Percentiles rank a stretch among this genome's conserved stretches.
phyloP scores from a whole-genome alignment of 1,140 invertebrate species.

The Lasioglossum albipes region DNA sequence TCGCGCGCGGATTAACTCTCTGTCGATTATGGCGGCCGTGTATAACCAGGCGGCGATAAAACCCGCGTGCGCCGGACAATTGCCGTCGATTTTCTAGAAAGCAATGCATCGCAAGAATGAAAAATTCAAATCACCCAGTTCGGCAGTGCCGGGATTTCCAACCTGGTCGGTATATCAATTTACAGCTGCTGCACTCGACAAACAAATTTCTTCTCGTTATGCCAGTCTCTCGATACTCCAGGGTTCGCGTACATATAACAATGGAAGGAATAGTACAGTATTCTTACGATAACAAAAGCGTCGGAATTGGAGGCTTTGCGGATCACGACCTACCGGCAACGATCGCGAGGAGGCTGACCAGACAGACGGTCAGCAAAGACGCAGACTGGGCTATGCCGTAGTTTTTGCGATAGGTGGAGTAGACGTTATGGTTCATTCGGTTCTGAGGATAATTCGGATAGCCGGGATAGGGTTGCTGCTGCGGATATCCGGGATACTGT shows the following conservation, averaged over 20 bases:
- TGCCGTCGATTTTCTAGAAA: too few relatives aligned
- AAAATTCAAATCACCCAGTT: too few relatives aligned
- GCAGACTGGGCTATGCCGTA: background rate
- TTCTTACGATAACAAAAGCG: background rate
- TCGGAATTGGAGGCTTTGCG: too few relatives aligned
- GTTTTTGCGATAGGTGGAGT: conserved; percentile 41
- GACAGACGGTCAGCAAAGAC: conserved; percentile 17
- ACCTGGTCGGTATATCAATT: background rate
- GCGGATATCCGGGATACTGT: conserved; percentile 44
- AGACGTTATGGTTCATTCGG: conserved; percentile 48
- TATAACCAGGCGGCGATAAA: too few relatives aligned
- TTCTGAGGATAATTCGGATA: conserved; percentile 59
- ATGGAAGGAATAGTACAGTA: background rate
- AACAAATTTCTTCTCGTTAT: background rate
- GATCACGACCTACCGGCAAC: conserved; percentile 52
- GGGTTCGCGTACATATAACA: background rate
- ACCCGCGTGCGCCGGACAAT: too few relatives aligned
- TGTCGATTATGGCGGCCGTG: too few relatives aligned
- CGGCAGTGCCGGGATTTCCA: too few relatives aligned
- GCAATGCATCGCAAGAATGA: too few relatives aligned
- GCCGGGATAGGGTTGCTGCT: conserved; percentile 58
- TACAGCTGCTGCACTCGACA: background rate
- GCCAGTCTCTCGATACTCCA: background rate
- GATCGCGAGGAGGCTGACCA: conserved; percentile 5
- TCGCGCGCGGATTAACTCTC: too few relatives aligned